Percentiles rank a stretch among this genome's conserved stretches.
Conservation (phyloP, 1,140 invertebrate species). For the Lepidurus arcticus region DNA sequence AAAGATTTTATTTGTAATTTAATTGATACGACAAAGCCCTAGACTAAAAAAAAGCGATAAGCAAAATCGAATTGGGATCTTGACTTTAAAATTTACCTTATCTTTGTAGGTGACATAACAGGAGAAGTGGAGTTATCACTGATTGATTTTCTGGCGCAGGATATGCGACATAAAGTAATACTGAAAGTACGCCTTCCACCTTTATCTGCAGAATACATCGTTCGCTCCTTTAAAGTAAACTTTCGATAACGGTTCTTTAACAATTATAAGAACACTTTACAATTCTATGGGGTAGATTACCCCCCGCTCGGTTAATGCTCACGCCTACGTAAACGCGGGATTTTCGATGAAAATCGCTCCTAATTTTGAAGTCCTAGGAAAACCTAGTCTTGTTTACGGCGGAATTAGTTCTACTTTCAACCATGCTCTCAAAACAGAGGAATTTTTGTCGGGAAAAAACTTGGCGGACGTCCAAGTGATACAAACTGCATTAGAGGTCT, state of each 20-base stretch:
- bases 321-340: conserved; percentile 74
- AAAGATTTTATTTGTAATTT: conserved; percentile 37
- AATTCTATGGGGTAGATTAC: conserved; percentile 55
- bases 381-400: conserved; percentile 57
- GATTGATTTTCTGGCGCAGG: conserved; percentile 52
- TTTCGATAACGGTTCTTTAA: not conserved
- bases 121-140: conserved; percentile 39
- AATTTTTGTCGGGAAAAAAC: conserved; percentile 54
- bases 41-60: no score
- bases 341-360: conserved; percentile 59
- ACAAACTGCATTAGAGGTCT: conserved; percentile 51
- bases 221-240: conserved; percentile 45
- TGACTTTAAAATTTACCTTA: not conserved
- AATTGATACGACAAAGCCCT: no score
- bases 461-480: conserved; percentile 52
- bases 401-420: conserved; percentile 64
- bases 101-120: conserved; percentile 14
- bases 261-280: not conserved
- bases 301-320: conserved; percentile 71
- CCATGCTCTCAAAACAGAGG: conserved; percentile 62
- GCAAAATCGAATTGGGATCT: no score
- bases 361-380: conserved; percentile 45
- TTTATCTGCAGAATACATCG: conserved; percentile 34
- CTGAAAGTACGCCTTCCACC: conserved; percentile 53
- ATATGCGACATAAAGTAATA: conserved; percentile 60